phyloP scores from a whole-genome alignment of 2,113 vertebrate species.

The Menidia beryllina region DNA sequence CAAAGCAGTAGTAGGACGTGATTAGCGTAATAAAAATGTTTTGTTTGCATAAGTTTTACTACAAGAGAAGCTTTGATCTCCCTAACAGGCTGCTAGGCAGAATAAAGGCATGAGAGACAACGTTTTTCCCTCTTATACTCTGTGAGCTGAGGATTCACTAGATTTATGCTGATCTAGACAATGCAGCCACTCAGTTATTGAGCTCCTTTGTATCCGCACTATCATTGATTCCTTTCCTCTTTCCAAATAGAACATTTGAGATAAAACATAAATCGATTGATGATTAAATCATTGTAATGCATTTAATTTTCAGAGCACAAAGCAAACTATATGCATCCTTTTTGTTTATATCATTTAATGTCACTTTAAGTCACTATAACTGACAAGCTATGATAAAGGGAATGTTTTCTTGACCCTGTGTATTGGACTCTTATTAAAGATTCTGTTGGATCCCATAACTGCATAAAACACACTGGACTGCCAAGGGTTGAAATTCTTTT shows the following conservation, averaged over 20 bases:
- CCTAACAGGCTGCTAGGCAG: conserved; percentile 40
- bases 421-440: conserved; percentile 50
- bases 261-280: conserved; percentile 9
- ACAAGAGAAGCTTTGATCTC: conserved; percentile 60
- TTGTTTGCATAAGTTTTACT: conserved; percentile 68
- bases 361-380: not conserved
- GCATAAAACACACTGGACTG: conserved; percentile 44
- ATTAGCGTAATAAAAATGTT: conserved; percentile 57
- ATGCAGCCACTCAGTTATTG: conserved; percentile 32
- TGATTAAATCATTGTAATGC: conserved; percentile 12
- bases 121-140: conserved; percentile 28
- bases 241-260: conserved; percentile 10
- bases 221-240: conserved; percentile 31
- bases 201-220: conserved; percentile 45
- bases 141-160: conserved; percentile 33
- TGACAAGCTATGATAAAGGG: not conserved
- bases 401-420: conserved; percentile 22
- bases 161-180: conserved; percentile 64
- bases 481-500: conserved; percentile 47
- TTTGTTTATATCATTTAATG: not conserved
- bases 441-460: conserved; percentile 62
- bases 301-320: conserved; percentile 4
- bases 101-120: conserved; percentile 33
- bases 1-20: conserved; percentile 48
- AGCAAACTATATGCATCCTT: not conserved